Evolutionary conservation across 2,113 vertebrate species (phyloP).

Genomic region (Boleophthalmus pectinirostris): DNA sequence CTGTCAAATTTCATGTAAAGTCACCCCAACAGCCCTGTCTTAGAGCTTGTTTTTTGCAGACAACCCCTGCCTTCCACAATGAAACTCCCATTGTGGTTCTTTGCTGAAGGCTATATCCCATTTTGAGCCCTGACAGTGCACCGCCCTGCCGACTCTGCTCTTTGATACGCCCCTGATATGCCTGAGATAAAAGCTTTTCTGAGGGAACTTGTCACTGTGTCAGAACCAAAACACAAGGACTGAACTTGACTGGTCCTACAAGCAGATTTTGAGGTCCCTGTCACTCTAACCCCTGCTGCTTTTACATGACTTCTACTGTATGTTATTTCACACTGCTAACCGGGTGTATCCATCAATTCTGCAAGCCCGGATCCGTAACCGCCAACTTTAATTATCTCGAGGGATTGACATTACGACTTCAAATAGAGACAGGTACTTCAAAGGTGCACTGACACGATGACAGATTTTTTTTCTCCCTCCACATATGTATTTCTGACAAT

Average conservation of each 20-base stretch:
- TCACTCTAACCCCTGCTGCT: conserved; percentile 26
- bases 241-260: conserved; percentile 21
- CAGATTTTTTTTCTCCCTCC: conserved; percentile 46
- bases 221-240: conserved; percentile 8
- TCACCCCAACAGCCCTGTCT: not conserved
- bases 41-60: conserved; percentile 12
- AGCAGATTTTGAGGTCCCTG: conserved; percentile 3
- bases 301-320: conserved; percentile 21
- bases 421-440: conserved; percentile 63
- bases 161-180: conserved; percentile 49
- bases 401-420: conserved; percentile 55
- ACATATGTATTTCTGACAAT: conserved; percentile 44
- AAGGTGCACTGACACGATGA: conserved; percentile 51
- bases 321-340: not conserved
- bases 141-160: conserved; percentile 56
- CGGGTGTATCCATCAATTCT: conserved; percentile 40
- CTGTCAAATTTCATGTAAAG: not conserved
- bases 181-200: conserved; percentile 51
- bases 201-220: not conserved
- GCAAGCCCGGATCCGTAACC: conserved; percentile 21
- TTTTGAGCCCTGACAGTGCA: conserved; percentile 23
- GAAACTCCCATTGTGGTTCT: conserved; percentile 22
- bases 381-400: conserved; percentile 64
- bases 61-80: conserved; percentile 5
- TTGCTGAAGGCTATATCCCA: not conserved